These are phyloP conservation scores for Ancistrus triradiatus DNA, from an alignment of 2,113 vertebrate species.

Conservation along the genomic window DNA sequence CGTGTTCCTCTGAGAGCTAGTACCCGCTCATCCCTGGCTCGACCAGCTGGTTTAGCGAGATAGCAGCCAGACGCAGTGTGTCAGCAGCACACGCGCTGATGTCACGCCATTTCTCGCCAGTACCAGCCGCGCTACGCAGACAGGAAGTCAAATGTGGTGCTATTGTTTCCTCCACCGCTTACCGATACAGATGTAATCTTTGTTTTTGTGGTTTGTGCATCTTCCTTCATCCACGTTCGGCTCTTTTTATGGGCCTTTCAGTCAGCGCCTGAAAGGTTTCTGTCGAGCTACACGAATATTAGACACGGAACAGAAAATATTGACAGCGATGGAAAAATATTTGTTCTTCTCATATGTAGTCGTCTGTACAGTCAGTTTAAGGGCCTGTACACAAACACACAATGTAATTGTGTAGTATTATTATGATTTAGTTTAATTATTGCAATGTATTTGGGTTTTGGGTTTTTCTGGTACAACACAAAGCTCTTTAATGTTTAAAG, in stretches of 20 bases:
- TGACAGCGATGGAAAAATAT: too few relatives aligned
- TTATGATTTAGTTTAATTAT: too few relatives aligned
- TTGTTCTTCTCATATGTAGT: too few relatives aligned
- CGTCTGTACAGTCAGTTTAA: too few relatives aligned
- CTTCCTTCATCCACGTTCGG: not conserved
- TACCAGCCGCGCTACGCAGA: not conserved
- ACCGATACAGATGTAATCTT: constrained; percentile 5
- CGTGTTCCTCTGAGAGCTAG: not conserved
- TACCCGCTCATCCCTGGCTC: not conserved
- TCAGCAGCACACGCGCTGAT: constrained; percentile 20
- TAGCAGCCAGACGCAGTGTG: constrained; percentile 12
- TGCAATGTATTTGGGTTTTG: not conserved
- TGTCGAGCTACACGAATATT: too few relatives aligned
- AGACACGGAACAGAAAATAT: too few relatives aligned
- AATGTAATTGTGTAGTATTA: too few relatives aligned
- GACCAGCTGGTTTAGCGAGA: constrained; percentile 32
- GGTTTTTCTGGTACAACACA: not conserved
- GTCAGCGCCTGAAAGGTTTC: too few relatives aligned
- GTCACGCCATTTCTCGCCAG: constrained; percentile 18
- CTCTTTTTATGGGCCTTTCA: too few relatives aligned
- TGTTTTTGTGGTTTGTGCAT: constrained; percentile 14
- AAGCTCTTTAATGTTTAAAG: constrained; percentile 11
- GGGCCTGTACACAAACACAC: too few relatives aligned
- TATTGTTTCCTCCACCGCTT: constrained; percentile 26
- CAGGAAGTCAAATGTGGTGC: constrained; percentile 12